phyloP scores from a whole-genome alignment of 2,888 invertebrate genomes.

The Melolontha melolontha region DNA sequence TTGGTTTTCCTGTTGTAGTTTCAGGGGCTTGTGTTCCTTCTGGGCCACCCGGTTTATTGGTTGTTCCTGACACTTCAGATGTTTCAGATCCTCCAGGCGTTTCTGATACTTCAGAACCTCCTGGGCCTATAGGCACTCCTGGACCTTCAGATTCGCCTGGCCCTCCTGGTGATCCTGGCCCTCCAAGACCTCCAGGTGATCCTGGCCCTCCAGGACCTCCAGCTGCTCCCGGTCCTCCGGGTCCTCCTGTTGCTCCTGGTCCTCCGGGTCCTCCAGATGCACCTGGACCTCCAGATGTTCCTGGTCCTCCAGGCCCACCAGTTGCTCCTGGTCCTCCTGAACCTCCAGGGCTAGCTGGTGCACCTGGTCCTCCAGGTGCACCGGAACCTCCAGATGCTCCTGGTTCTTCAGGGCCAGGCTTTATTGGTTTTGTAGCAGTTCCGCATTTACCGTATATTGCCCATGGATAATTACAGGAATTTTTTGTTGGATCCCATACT shows the following conservation, averaged over 20 bases:
- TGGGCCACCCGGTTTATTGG: conserved; percentile 55
- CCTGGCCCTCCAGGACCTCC: conserved; percentile 62
- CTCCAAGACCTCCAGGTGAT: conserved; percentile 28
- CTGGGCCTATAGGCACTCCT: conserved; percentile 54
- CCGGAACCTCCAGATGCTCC: conserved; percentile 39
- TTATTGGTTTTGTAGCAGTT: conserved; percentile 36
- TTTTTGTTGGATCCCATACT: conserved; percentile 44
- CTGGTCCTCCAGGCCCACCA: conserved; percentile 59
- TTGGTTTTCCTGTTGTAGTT: conserved; percentile 32
- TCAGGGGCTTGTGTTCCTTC: conserved; percentile 52
- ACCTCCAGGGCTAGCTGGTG: conserved; percentile 67
- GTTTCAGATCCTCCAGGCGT: conserved; percentile 37
- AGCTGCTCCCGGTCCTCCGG: conserved; percentile 37
- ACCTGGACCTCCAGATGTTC: conserved; percentile 47
- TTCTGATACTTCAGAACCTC: conserved; percentile 15
- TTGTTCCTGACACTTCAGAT: conserved; percentile 52
- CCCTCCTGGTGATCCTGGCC: conserved; percentile 54
- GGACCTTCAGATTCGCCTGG: conserved; percentile 61
- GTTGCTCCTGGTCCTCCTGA: conserved; percentile 72
- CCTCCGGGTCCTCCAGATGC: conserved; percentile 41
- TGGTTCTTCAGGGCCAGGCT: conserved; percentile 25
- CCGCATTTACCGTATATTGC: conserved; percentile 44
- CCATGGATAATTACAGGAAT: conserved; percentile 42
- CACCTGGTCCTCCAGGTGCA: conserved; percentile 58
- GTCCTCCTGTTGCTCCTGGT: conserved; percentile 45